Conservation (phyloP, 2,797 vertebrate species). For the Benthosema pterotum region DNA sequence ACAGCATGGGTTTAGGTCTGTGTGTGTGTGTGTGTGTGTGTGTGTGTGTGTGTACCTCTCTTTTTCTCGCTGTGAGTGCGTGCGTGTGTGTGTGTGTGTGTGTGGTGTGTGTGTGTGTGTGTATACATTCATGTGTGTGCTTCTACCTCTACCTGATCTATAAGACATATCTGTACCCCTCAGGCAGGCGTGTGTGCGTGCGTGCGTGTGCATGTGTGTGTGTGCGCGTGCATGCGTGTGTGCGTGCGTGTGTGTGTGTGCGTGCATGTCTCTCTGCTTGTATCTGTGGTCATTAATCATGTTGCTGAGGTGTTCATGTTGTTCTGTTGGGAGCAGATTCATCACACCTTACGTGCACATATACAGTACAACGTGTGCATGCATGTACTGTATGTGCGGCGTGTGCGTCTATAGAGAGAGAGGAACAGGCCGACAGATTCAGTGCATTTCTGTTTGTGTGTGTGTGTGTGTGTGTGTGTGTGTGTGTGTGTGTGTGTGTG, state of each 20-base stretch:
- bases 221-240: slow-evolving; percentile 4
- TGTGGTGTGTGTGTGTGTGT: neutral
- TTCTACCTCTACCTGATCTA: no score
- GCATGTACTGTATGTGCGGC: neutral
- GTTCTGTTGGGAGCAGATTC: slow-evolving; percentile 16
- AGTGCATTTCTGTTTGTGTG: no score
- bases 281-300: slow-evolving; percentile 39
- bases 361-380: neutral
- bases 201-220: no score
- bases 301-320: slow-evolving; percentile 23
- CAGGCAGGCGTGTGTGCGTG: no score
- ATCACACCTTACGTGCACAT: slow-evolving; percentile 10
- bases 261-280: slow-evolving; percentile 3
- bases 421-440: no score
- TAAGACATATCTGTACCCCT: no score
- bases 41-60: slow-evolving; percentile 13
- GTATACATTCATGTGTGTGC: slow-evolving; percentile 2
- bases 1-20: no score
- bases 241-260: slow-evolving; percentile 2
- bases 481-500: no score
- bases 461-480: no score
- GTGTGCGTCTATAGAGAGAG: no score
- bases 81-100: neutral
- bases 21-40: no score
- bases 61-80: no score